Evolutionary conservation across 2,888 invertebrate species (phyloP), one percentile per base, ranked within the genome.

Genomic region (Leptinotarsa juncta): DNA sequence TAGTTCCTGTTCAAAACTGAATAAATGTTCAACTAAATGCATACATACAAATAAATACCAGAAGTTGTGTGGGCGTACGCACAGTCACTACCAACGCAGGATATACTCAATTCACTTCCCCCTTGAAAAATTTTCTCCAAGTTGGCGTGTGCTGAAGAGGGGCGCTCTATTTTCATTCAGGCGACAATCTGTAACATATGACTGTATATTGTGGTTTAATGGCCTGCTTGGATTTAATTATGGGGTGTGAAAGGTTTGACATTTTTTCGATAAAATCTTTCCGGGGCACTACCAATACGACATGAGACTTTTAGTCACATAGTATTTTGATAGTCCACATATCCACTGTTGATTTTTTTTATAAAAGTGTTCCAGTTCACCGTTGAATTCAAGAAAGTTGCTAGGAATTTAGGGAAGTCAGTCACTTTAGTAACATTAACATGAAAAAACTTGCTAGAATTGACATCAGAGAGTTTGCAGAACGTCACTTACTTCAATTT

Each of bases 141-240:
- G 51, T 69, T 57, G 42, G 20, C 68, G 26, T 26, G 26, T 57
- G 48, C 48, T 26, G n/a, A 18, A 18, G 55, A 49, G 57, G 71
- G 72, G 67, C 49, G 71, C 65, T 32, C 55, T 51, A 49, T 70
- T 73, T 73, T 62, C 57, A 42, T 69, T 57, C 57, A 23, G 72
- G 67, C 79, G 76, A 77, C 78, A 81, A 78, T 77, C 68, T 75
- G 79, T 82, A 82, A 81, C 82, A 83, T 83, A 82, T 81, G 82
- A 81, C 72, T 73, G 74, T 70, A 65, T 72, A 77, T 76, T 76
- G 76, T 76, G 78, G 76, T 80, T 78, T 80, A 80, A 81, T 77
- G 77, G 75, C 77, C 75, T 78, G 77, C 79, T 79, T 75, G 73
- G 81, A 78, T 81, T 81, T 79, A 79, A 80, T 82, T 82, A 78